Conservation (phyloP, 2,113 vertebrate species). For the Microtus ochrogaster region DNA sequence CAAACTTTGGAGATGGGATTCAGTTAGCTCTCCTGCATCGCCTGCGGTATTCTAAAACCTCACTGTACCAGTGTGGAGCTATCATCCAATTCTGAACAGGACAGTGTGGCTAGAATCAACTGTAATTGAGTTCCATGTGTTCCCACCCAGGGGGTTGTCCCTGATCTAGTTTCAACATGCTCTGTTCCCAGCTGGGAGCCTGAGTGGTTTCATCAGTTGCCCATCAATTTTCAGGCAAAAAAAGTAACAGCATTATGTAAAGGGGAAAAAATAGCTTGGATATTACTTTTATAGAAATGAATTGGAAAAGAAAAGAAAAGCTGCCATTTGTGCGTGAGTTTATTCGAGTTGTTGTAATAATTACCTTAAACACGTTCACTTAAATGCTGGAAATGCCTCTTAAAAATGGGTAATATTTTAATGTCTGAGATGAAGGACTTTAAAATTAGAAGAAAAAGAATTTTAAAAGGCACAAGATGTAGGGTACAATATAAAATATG, state of each 20-base stretch:
- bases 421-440: background rate
- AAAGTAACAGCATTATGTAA: constrained; percentile 74
- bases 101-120: constrained; percentile 14
- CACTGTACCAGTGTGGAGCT: background rate
- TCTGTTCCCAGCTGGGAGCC: constrained; percentile 70
- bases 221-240: constrained; percentile 73
- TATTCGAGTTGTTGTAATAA: background rate
- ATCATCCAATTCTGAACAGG: background rate
- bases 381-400: background rate
- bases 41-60: background rate
- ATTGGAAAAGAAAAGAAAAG: background rate
- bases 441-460: background rate
- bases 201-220: constrained; percentile 67
- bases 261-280: constrained; percentile 57
- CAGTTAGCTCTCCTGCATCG: background rate
- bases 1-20: background rate
- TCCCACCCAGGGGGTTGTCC: constrained; percentile 36
- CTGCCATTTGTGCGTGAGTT: background rate
- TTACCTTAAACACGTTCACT: background rate
- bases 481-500: background rate
- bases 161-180: constrained; percentile 58
- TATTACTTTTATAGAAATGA: constrained; percentile 62
- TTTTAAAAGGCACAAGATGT: background rate
- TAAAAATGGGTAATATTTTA: background rate
- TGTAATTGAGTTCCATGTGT: constrained; percentile 61